Evolutionary conservation across 2,888 invertebrate species (phyloP).

Genomic region (Ennomos quercinarius): DNA sequence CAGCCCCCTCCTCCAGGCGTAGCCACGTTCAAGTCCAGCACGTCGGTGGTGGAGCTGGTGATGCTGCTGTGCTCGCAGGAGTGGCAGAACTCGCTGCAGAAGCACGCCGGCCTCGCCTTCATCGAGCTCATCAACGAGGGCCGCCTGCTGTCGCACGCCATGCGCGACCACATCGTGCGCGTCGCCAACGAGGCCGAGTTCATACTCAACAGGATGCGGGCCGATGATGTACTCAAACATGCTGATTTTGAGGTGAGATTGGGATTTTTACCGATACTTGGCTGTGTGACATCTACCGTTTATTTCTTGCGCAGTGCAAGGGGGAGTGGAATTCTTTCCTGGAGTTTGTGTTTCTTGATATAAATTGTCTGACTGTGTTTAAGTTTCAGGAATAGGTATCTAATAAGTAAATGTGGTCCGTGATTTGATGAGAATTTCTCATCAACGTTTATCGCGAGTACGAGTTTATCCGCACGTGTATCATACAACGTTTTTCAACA

Average conservation of each 20-base stretch:
- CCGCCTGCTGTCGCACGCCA: slow-evolving; percentile 97
- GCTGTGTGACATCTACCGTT: no score
- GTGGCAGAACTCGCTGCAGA: slow-evolving; percentile 99
- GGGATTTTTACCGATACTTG: background rate
- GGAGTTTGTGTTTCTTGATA: no score
- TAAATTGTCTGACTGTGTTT: no score
- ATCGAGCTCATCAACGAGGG: slow-evolving; percentile 99
- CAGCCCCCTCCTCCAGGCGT: slow-evolving; percentile 86
- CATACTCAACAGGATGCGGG: slow-evolving; percentile 98
- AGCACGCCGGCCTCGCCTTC: slow-evolving; percentile 99
- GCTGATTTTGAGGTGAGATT: slow-evolving; percentile 94
- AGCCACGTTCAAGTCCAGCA: slow-evolving; percentile 98
- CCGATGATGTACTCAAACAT: slow-evolving; percentile 99
- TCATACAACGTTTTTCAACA: no score
- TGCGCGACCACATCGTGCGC: slow-evolving; percentile 99
- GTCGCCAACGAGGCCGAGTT: slow-evolving; percentile 99
- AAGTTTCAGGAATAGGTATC: no score
- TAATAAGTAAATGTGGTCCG: no score
- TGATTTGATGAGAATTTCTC: no score
- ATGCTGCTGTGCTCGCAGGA: slow-evolving; percentile 99
- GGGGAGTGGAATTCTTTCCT: no score
- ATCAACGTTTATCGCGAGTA: no score
- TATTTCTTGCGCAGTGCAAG: no score
- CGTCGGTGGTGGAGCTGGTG: slow-evolving; percentile 98
- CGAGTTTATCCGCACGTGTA: no score